Conservation (phyloP, 2,888 invertebrate species). For the Ennomos erosarius region DNA sequence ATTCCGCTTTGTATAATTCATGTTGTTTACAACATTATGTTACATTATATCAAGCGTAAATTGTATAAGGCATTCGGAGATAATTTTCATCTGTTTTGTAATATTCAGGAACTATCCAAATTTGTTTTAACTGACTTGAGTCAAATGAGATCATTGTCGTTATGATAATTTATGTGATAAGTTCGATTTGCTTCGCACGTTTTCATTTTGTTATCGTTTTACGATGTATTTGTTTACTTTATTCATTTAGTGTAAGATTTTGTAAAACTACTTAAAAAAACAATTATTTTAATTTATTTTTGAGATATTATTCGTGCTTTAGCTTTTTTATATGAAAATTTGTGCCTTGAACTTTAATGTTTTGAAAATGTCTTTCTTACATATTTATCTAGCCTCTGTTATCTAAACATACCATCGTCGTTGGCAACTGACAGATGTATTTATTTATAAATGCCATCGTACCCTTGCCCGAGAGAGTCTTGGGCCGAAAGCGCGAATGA, state of each 20-base stretch:
- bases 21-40: constrained; percentile 49
- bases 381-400: constrained; percentile 58
- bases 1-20: constrained; percentile 36
- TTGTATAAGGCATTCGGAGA: constrained; percentile 60
- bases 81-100: constrained; percentile 75
- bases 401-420: constrained; percentile 56
- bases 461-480: constrained; percentile 81
- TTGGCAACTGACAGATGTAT: constrained; percentile 75
- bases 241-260: constrained; percentile 44
- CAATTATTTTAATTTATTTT: constrained; percentile 18
- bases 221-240: constrained; percentile 47
- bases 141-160: constrained; percentile 76
- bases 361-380: constrained; percentile 49
- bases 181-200: constrained; percentile 45
- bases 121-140: constrained; percentile 62
- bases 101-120: constrained; percentile 68
- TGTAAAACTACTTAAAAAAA: not conserved
- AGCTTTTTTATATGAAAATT: constrained; percentile 14
- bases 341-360: constrained; percentile 21
- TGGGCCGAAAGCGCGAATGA: constrained; percentile 82
- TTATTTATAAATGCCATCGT: constrained; percentile 80
- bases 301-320: constrained; percentile 4
- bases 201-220: constrained; percentile 47
- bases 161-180: constrained; percentile 67
- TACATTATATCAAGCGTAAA: constrained; percentile 38